Conservation (phyloP, 1,140 invertebrate genomes). For the Pteromalus puparum region DNA sequence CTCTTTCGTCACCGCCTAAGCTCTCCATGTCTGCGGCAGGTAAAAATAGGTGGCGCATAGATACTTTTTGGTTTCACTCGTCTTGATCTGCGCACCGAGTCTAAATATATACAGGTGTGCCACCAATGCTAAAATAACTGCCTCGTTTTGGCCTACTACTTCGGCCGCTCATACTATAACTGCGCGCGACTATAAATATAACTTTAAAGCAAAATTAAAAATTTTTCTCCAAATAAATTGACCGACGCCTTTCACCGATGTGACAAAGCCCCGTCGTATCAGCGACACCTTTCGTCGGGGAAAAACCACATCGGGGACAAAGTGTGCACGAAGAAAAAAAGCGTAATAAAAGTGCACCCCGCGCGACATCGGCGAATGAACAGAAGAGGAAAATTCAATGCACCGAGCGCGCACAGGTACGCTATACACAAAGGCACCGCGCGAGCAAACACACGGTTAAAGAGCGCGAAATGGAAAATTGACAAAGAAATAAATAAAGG, state of each 20-base stretch:
- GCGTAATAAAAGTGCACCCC: too few species aligned
- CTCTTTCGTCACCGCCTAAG: too few species aligned
- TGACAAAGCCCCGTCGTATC: not conserved
- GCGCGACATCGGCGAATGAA: not conserved
- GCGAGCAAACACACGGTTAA: not conserved
- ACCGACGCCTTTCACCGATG: not conserved
- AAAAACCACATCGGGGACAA: not conserved
- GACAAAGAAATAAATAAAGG: constrained; percentile 18
- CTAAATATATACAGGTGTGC: too few species aligned
- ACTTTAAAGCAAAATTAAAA: too few species aligned
- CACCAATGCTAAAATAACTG: too few species aligned
- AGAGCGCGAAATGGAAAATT: not conserved
- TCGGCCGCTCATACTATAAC: too few species aligned
- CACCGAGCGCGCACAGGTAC: not conserved
- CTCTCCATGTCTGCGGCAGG: too few species aligned
- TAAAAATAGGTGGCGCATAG: too few species aligned
- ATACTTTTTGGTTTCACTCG: too few species aligned
- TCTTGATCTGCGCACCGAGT: too few species aligned
- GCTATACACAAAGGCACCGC: not conserved
- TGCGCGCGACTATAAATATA: too few species aligned
- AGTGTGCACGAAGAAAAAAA: not conserved
- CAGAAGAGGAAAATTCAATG: not conserved
- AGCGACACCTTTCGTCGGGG: not conserved
- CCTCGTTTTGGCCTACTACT: too few species aligned
- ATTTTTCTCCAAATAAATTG: not conserved